These are phyloP conservation scores for Hydrolagus affinis DNA, from an alignment of 2,113 vertebrate genomes.

Conservation along the genomic window DNA sequence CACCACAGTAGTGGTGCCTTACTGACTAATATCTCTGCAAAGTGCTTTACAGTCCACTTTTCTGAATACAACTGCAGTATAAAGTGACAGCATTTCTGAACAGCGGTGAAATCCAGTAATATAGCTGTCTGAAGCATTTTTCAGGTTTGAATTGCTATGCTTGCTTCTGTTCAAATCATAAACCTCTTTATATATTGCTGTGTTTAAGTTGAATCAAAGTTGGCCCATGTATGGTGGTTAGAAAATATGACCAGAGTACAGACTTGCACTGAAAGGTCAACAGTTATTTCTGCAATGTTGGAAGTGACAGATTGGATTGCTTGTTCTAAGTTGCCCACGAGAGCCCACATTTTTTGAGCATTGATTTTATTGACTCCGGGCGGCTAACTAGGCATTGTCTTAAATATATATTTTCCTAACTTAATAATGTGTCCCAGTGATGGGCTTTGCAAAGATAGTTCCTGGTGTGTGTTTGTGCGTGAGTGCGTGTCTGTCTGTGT, in stretches of 20 bases:
- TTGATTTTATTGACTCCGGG: slow-evolving; percentile 54
- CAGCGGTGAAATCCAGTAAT: slow-evolving; percentile 4
- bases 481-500: slow-evolving; percentile 43
- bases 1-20: neutral
- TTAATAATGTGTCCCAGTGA: neutral
- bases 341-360: slow-evolving; percentile 52
- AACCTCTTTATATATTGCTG: slow-evolving; percentile 9
- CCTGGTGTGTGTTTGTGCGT: slow-evolving; percentile 37
- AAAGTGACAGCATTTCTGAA: slow-evolving; percentile 26
- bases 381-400: slow-evolving; percentile 6
- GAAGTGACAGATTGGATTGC: slow-evolving; percentile 55
- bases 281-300: slow-evolving; percentile 42
- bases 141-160: neutral
- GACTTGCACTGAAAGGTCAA: slow-evolving; percentile 33
- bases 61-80: neutral
- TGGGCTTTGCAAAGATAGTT: slow-evolving; percentile 39
- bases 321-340: slow-evolving; percentile 58
- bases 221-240: slow-evolving; percentile 24
- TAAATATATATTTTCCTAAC: slow-evolving; percentile 14
- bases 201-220: slow-evolving; percentile 26
- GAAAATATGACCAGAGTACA: slow-evolving; percentile 24
- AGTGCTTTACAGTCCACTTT: neutral
- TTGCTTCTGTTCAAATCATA: slow-evolving; percentile 21
- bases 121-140: slow-evolving; percentile 2
- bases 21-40: slow-evolving; percentile 2